Conservation (phyloP, 1,140 invertebrate genomes). For the Calephelis nemesis region DNA sequence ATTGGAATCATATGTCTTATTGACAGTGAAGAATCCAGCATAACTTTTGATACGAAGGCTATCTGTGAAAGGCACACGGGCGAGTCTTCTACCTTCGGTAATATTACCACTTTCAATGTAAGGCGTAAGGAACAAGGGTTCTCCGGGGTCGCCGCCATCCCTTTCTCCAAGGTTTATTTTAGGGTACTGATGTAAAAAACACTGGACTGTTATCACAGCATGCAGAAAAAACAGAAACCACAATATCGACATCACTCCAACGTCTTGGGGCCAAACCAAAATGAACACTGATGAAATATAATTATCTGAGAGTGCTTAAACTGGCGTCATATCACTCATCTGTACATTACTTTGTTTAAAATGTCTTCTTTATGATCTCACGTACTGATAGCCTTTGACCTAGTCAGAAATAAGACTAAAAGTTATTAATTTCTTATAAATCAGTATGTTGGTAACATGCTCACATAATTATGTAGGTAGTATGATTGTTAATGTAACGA, state of each 20-base stretch:
- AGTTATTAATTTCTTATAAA: too few relatives aligned
- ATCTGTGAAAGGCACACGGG: constrained; percentile 65
- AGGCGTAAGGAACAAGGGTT: constrained; percentile 84
- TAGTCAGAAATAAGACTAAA: too few relatives aligned
- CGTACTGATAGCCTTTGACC: too few relatives aligned
- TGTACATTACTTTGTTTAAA: too few relatives aligned
- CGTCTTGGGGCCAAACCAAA: too few relatives aligned
- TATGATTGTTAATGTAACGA: too few relatives aligned
- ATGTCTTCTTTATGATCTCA: too few relatives aligned
- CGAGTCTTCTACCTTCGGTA: constrained; percentile 50
- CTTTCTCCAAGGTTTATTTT: constrained; percentile 52
- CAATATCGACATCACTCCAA: neutral
- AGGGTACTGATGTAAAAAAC: constrained; percentile 60
- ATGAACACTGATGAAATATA: neutral
- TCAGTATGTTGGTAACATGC: too few relatives aligned
- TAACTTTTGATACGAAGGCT: constrained; percentile 76
- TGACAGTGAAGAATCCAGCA: constrained; percentile 86
- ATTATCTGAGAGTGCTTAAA: too few relatives aligned
- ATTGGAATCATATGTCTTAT: constrained; percentile 84
- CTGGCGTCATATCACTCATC: too few relatives aligned
- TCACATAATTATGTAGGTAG: too few relatives aligned
- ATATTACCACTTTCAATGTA: constrained; percentile 81
- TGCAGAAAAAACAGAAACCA: constrained; percentile 43
- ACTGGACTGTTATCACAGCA: constrained; percentile 41
- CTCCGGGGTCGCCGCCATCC: constrained; percentile 80